Percentiles rank a stretch among this genome's conserved stretches.
These are phyloP conservation scores for Agriopis leucophaearia DNA, from an alignment of 2,888 invertebrate genomes.

Conservation along the genomic window DNA sequence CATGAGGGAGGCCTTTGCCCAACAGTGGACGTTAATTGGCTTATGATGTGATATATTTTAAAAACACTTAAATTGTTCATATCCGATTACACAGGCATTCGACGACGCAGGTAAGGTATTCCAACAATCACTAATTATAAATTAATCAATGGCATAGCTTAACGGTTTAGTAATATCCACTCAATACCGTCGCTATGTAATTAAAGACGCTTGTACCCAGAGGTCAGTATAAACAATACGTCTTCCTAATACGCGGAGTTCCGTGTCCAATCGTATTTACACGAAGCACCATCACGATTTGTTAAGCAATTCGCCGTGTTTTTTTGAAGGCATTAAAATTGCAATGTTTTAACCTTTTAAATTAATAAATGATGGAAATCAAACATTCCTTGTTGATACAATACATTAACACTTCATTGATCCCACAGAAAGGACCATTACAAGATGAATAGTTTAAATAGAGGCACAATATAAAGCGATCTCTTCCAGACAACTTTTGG, in stretches of 20 bases:
- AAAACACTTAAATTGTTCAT: neutral
- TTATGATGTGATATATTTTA: too few species aligned
- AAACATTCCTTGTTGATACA: too few species aligned
- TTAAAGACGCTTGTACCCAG: constrained; percentile 10
- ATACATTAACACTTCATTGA: too few species aligned
- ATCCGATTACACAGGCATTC: neutral
- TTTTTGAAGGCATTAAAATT: constrained; percentile 8
- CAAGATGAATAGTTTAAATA: too few species aligned
- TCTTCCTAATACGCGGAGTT: constrained; percentile 24
- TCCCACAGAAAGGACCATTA: too few species aligned
- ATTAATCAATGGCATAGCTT: constrained; percentile 22
- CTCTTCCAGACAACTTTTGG: too few species aligned
- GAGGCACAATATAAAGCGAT: too few species aligned
- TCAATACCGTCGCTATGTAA: constrained; percentile 8
- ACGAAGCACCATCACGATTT: constrained; percentile 31
- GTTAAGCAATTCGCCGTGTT: constrained; percentile 29
- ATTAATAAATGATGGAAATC: too few species aligned
- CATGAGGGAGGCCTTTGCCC: too few species aligned
- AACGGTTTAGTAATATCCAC: constrained; percentile 10
- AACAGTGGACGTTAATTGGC: too few species aligned
- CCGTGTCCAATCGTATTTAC: constrained; percentile 28
- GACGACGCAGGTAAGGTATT: neutral
- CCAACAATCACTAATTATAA: constrained; percentile 25
- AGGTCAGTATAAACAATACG: constrained; percentile 33
- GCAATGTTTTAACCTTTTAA: neutral